Evolutionary conservation across 2,113 vertebrate species (phyloP).

Genomic region (Vicugna pacos): DNA sequence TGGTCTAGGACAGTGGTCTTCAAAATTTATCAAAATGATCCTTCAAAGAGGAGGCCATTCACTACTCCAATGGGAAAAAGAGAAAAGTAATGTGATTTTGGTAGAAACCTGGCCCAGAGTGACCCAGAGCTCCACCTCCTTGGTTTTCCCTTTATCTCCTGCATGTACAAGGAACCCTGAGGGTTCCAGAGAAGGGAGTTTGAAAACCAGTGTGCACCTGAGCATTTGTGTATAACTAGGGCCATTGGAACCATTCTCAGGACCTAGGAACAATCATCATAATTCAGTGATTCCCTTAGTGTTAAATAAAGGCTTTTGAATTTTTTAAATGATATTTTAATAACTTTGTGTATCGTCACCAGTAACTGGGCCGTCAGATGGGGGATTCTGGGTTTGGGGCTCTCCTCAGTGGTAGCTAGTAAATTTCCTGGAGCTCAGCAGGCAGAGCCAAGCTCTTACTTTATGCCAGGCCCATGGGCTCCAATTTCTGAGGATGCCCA

Average conservation of each 20-base stretch:
- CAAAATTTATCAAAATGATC: constrained; percentile 1
- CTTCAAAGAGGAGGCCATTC: background rate
- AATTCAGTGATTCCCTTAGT: background rate
- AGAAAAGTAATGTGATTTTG: background rate
- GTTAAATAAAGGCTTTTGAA: background rate
- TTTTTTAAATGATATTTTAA: background rate
- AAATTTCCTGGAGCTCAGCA: background rate
- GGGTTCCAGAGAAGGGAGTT: background rate
- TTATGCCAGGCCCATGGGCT: background rate
- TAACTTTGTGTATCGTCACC: background rate
- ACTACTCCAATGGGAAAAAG: background rate
- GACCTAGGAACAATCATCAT: background rate
- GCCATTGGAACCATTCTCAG: background rate
- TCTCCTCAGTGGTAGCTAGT: background rate
- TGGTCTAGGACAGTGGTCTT: background rate
- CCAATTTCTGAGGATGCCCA: background rate
- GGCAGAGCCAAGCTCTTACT: background rate
- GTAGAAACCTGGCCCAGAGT: background rate
- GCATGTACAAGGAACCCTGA: background rate
- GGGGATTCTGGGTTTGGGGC: background rate
- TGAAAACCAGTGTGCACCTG: background rate
- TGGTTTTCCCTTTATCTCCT: background rate
- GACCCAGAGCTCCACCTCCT: background rate
- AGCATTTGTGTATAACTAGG: background rate
- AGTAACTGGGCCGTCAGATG: background rate